Conservation (phyloP, 2,797 vertebrate species). For the Percopsis omiscomaycus region DNA sequence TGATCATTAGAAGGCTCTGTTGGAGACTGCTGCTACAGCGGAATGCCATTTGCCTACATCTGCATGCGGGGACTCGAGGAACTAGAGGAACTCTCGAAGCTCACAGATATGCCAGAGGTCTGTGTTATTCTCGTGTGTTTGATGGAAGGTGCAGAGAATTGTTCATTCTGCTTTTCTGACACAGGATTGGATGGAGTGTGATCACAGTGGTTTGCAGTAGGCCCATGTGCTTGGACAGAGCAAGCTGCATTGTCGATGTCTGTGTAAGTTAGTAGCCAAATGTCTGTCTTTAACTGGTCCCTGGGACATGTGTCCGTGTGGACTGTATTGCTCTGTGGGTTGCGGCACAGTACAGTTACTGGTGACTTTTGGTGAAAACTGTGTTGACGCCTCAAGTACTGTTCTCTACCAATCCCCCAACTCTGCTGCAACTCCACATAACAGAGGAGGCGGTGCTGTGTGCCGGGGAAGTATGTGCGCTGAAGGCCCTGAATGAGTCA, state of each 20-base stretch:
- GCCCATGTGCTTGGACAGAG: background rate
- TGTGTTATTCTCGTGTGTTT: too few relatives aligned
- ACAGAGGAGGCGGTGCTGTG: slow-evolving; percentile 44
- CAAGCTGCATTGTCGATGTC: background rate
- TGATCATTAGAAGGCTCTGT: slow-evolving; percentile 32
- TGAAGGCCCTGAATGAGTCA: slow-evolving; percentile 54
- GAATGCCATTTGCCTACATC: slow-evolving; percentile 31
- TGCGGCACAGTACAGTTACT: too few relatives aligned
- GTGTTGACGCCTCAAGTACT: too few relatives aligned
- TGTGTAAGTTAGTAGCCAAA: too few relatives aligned
- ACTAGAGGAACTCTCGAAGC: slow-evolving; percentile 3
- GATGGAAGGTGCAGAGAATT: too few relatives aligned
- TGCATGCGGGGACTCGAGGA: slow-evolving; percentile 17
- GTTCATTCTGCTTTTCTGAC: too few relatives aligned
- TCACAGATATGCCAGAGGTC: slow-evolving; percentile 22
- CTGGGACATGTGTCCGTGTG: too few relatives aligned
- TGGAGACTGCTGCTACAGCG: slow-evolving; percentile 23
- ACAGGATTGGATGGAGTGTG: too few relatives aligned
- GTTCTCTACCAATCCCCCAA: slow-evolving; percentile 7
- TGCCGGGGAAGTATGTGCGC: slow-evolving; percentile 42
- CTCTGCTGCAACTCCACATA: slow-evolving; percentile 15
- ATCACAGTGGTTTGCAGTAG: too few relatives aligned
- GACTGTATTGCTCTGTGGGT: too few relatives aligned
- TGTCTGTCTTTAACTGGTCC: too few relatives aligned
- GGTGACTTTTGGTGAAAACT: too few relatives aligned